Base-by-base conservation (phyloP, 2,797 vertebrate genomes). In the Hafferia zeledoni region DNA sequence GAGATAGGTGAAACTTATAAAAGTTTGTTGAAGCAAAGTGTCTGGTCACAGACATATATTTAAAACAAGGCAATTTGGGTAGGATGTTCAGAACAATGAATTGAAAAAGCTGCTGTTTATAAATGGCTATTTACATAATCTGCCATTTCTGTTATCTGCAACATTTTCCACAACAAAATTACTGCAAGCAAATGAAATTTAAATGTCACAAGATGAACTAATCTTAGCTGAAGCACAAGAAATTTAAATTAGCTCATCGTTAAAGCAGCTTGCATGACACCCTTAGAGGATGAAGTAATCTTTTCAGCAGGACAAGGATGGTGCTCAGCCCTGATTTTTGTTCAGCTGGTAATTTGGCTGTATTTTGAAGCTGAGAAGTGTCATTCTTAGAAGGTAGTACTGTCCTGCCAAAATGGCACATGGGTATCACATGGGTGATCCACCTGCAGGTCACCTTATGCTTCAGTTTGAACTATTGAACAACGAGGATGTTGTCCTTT, bases 121-220 rank as follows among this genome's bases (percentile, higher is more conserved):
- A 94, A 95, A 89, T 47, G 56, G 41, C 60, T 95, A 82, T 94
- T 97, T 97, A 96, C 93, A 94, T 96, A 97, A 93, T 96, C 87
- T 94, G 78, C 57, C 81, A 85, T 96, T 97, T 96, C 90, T 93
- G 78, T 90, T 96, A 96, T 83, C 91, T 96, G 74, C 56, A 90
- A 63, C 30, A 68, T 50, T 97, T 81, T 95, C 82, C 87, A 94
- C 93, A 95, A 93, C 72, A 95, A 97, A 95, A 97, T 92, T 93
- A 90, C 79, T 93, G 56, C 2, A 6, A 80, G 68, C 67, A 90
- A 97, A 96, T 94, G 63, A 95, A 97, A 95, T 90, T 57, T 94
- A 95, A 97, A 97, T 89, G 95, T 78, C 94, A 96, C 75, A 93
- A 37, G 78, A 92, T 68, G 76, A 96, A 91, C 83, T 94, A 91